Conservation (phyloP, 2,888 invertebrate species). For the Leptodirus hochenwartii region DNA sequence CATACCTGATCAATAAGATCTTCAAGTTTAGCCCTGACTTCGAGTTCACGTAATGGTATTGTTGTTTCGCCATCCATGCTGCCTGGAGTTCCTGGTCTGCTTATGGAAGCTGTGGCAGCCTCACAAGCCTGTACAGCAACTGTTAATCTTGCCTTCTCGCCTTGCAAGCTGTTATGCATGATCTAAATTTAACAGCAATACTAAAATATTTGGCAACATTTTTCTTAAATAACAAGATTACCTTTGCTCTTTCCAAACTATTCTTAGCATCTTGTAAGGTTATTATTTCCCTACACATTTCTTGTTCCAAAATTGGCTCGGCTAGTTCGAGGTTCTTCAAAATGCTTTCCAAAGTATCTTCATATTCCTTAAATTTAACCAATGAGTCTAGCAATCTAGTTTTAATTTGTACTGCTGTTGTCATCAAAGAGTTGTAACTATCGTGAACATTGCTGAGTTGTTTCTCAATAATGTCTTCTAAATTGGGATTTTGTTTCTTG, state of each 20-base stretch:
- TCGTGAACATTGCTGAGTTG: conserved; percentile 84
- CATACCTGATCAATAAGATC: conserved; percentile 83
- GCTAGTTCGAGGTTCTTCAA: conserved; percentile 62
- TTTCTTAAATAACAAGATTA: conserved; percentile 23
- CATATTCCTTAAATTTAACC: conserved; percentile 85
- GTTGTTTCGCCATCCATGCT: conserved; percentile 78
- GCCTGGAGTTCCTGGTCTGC: conserved; percentile 77
- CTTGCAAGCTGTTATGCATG: conserved; percentile 73
- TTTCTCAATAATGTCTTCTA: conserved; percentile 61
- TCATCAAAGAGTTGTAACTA: conserved; percentile 75
- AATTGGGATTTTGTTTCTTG: conserved; percentile 46
- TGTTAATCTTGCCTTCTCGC: conserved; percentile 69
- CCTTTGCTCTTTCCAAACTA: conserved; percentile 58
- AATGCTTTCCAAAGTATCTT: conserved; percentile 73
- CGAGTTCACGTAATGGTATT: conserved; percentile 67
- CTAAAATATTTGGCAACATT: conserved; percentile 6
- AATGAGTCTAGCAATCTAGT: conserved; percentile 73
- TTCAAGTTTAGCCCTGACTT: conserved; percentile 69
- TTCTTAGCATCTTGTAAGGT: conserved; percentile 54
- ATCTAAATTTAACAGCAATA: conserved; percentile 21
- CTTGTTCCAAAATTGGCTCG: conserved; percentile 56
- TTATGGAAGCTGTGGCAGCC: conserved; percentile 80
- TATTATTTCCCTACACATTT: conserved; percentile 48
- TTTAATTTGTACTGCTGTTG: conserved; percentile 82
- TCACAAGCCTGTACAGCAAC: conserved; percentile 85